Percentiles rank a stretch among this genome's conserved stretches.
phyloP scores from a whole-genome alignment of 2,888 invertebrate genomes.

The Eilema depressum region DNA sequence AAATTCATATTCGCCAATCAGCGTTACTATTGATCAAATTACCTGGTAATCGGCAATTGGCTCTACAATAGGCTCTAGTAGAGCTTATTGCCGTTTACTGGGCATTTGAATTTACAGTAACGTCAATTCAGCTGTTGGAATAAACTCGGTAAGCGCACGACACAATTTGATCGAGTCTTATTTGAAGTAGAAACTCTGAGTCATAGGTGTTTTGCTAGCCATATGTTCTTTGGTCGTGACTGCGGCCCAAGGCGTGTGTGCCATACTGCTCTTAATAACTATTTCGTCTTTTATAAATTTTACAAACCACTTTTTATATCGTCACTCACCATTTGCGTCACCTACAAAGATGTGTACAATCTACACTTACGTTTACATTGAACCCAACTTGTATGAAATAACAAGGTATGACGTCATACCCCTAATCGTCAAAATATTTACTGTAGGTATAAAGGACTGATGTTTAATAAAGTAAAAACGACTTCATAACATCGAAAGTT shows the following conservation, averaged over 20 bases:
- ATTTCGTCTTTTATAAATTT: conserved; percentile 23
- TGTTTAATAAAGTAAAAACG: neutral
- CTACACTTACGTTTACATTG: no score
- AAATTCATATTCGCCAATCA: no score
- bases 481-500: no score
- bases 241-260: conserved; percentile 34
- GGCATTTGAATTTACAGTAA: neutral
- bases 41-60: neutral
- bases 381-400: no score
- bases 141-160: conserved; percentile 31
- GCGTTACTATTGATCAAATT: neutral
- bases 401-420: no score
- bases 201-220: conserved; percentile 67
- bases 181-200: conserved; percentile 58
- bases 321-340: no score
- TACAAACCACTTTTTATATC: neutral
- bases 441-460: neutral
- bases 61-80: neutral
- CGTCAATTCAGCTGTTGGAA: neutral
- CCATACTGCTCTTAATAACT: conserved; percentile 32
- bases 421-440: neutral
- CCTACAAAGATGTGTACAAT: no score
- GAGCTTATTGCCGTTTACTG: neutral
- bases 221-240: conserved; percentile 73
- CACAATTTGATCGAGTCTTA: conserved; percentile 43